These are phyloP conservation scores for Lamellibrachia luymesi DNA, from an alignment of 1,140 invertebrate genomes.

Conservation along the genomic window DNA sequence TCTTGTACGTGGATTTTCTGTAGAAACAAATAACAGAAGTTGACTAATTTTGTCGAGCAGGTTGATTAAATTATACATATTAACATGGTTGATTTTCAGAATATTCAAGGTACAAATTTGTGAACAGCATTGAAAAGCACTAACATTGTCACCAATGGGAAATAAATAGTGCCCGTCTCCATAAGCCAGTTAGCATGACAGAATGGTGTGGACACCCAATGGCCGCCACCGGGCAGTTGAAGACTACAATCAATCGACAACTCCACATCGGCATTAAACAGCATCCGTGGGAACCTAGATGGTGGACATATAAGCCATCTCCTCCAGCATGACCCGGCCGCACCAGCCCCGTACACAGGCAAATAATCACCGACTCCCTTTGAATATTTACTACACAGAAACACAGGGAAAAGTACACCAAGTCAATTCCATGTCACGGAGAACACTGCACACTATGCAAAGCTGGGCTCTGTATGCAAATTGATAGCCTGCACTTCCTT, in stretches of 20 bases:
- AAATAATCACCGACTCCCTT: background rate
- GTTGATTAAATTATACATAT: no score
- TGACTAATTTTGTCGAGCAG: no score
- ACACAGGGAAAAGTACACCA: background rate
- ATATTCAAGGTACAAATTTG: no score
- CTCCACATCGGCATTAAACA: background rate
- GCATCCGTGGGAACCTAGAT: background rate
- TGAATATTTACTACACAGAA: background rate
- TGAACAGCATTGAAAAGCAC: no score
- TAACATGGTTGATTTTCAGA: no score
- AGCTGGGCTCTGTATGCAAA: background rate
- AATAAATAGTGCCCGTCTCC: no score
- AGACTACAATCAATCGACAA: background rate
- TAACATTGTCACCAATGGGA: no score
- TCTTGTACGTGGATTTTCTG: no score
- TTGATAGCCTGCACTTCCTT: background rate
- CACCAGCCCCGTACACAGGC: background rate
- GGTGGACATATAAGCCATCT: background rate
- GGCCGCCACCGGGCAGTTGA: background rate
- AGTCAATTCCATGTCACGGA: background rate
- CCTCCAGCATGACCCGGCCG: background rate
- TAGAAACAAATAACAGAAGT: no score
- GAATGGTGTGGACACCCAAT: background rate
- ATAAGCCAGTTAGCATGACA: background rate
- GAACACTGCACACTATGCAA: background rate